phyloP scores from a whole-genome alignment of 1,140 invertebrate genomes.

The Lepidurus apus region DNA sequence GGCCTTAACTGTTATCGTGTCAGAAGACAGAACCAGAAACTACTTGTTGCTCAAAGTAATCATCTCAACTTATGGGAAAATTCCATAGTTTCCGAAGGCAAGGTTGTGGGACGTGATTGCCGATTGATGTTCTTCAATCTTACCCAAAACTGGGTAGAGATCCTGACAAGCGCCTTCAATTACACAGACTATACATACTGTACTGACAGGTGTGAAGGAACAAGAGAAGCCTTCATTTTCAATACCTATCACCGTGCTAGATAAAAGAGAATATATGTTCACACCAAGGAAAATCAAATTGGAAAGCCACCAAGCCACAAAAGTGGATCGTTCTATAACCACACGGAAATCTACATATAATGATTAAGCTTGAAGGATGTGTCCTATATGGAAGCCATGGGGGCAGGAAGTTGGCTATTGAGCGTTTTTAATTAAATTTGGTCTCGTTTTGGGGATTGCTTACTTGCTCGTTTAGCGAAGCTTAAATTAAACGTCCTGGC shows the following conservation, averaged over 20 bases:
- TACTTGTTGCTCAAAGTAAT: background rate
- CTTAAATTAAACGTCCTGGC: background rate
- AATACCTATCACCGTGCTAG: background rate
- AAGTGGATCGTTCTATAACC: background rate
- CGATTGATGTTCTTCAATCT: background rate
- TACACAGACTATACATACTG: background rate
- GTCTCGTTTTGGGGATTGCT: background rate
- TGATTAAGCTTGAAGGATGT: constrained; percentile 15
- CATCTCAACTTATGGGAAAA: too few relatives aligned
- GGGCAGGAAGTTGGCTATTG: constrained; percentile 7
- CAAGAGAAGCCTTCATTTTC: background rate
- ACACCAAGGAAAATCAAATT: background rate
- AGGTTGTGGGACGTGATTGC: too few relatives aligned
- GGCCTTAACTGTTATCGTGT: background rate
- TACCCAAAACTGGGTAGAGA: background rate
- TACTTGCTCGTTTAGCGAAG: background rate
- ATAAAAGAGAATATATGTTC: background rate
- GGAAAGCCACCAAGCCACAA: background rate
- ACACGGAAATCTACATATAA: background rate
- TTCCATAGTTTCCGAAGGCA: too few relatives aligned
- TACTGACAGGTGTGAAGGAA: background rate
- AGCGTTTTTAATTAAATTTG: constrained; percentile 1
- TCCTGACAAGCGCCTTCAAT: background rate
- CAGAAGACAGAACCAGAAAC: too few relatives aligned
- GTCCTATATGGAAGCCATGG: background rate